Percentiles rank a stretch among this genome's conserved stretches.
Evolutionary conservation across 2,797 vertebrate genomes (phyloP).

Genomic region (Acanthis flammea): DNA sequence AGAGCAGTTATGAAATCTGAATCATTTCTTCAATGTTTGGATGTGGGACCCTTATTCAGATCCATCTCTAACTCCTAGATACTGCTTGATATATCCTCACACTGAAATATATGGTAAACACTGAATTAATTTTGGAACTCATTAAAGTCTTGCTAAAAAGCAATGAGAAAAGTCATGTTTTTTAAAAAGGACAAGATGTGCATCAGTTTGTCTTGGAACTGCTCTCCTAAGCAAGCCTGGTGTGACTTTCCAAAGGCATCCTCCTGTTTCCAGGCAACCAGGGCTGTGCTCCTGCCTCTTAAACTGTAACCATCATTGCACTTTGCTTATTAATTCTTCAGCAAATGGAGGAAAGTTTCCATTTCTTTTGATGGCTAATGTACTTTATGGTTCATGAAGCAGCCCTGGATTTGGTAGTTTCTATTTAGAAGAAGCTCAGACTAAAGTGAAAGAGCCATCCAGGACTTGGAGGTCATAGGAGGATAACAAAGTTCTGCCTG

Average conservation of each 20-base stretch:
- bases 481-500: background rate
- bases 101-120: background rate
- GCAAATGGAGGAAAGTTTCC: conserved; percentile 32
- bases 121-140: background rate
- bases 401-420: background rate
- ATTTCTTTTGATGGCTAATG: conserved; percentile 25
- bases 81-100: background rate
- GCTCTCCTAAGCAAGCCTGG: background rate
- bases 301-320: background rate
- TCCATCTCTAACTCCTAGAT: background rate
- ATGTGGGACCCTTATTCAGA: background rate
- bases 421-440: background rate
- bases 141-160: background rate
- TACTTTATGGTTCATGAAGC: conserved; percentile 46
- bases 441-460: background rate
- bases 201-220: background rate
- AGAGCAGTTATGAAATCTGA: background rate
- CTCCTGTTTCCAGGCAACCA: conserved; percentile 24
- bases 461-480: background rate
- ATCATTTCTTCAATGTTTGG: background rate
- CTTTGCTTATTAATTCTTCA: conserved; percentile 52
- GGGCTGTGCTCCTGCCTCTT: background rate
- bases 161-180: background rate
- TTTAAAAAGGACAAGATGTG: background rate
- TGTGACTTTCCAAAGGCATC: background rate